Percentiles rank a stretch among this genome's conserved stretches.
phyloP scores from a whole-genome alignment of 2,113 vertebrate species.

The Pluvialis apricaria region DNA sequence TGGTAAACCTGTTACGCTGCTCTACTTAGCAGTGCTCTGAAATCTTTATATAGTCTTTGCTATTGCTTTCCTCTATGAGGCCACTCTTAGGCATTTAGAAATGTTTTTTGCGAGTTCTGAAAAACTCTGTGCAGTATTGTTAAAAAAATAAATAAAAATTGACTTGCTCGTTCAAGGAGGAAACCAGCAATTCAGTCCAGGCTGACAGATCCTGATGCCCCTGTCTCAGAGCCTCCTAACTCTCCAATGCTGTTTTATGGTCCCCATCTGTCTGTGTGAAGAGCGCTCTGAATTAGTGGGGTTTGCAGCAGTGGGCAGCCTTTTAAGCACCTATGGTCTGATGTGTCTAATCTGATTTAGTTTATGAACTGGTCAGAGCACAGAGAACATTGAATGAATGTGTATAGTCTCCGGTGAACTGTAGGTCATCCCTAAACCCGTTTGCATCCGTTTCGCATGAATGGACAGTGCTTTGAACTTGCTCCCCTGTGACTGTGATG shows the following conservation, averaged over 20 bases:
- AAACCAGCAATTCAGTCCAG: background rate
- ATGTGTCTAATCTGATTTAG: background rate
- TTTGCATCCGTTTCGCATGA: background rate
- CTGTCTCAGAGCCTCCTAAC: background rate
- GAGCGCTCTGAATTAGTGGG: background rate
- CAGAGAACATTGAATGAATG: rapidly evolving
- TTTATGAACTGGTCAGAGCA: background rate
- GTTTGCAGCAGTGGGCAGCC: background rate
- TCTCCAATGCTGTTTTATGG: background rate
- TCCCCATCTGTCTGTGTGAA: background rate
- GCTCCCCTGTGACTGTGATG: background rate
- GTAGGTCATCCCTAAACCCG: background rate
- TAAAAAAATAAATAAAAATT: background rate
- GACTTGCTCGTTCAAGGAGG: background rate
- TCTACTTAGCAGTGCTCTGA: background rate
- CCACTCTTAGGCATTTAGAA: background rate
- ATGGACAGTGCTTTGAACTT: background rate
- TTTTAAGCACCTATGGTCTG: background rate
- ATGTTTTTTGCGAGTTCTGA: background rate
- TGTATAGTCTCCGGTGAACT: background rate
- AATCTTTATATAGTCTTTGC: background rate
- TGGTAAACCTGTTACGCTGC: background rate
- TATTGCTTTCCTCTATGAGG: background rate
- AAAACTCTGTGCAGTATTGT: background rate
- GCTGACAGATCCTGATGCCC: background rate